Conservation (phyloP, 2,888 invertebrate species). For the Drosophila tripunctata region DNA sequence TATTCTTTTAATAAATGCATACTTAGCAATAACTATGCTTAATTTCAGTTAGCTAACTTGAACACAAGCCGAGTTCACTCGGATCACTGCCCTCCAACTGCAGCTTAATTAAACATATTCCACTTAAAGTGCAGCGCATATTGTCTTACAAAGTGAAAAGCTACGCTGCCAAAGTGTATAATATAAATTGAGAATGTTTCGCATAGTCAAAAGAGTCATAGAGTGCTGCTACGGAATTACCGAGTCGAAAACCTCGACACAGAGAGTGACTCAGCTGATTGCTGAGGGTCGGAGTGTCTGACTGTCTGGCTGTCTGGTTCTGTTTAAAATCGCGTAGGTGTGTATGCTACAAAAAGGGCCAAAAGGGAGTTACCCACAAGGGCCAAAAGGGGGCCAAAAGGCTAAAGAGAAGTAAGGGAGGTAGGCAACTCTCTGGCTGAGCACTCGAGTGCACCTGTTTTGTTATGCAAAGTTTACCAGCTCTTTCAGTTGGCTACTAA, state of each 20-base stretch:
- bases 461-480: constrained; percentile 65
- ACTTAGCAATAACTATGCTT: too few relatives aligned
- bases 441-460: constrained; percentile 64
- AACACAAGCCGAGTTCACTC: too few relatives aligned
- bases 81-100: too few relatives aligned
- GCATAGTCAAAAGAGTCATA: constrained; percentile 9
- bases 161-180: background rate
- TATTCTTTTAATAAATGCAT: too few relatives aligned
- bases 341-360: constrained; percentile 11
- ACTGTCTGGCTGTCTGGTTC: too few relatives aligned
- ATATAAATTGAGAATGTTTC: constrained; percentile 9
- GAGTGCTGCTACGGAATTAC: too few relatives aligned
- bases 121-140: background rate
- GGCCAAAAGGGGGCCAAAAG: background rate
- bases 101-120: too few relatives aligned
- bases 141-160: background rate
- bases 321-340: constrained; percentile 43
- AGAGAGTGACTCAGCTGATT: constrained; percentile 52
- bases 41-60: too few relatives aligned
- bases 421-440: background rate
- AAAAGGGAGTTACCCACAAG: constrained; percentile 19
- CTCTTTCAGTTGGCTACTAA: constrained; percentile 52
- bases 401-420: background rate
- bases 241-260: constrained; percentile 5
- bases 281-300: constrained; percentile 35